Conservation (phyloP, 2,888 invertebrate genomes). For the Megalurothrips usitatus region DNA sequence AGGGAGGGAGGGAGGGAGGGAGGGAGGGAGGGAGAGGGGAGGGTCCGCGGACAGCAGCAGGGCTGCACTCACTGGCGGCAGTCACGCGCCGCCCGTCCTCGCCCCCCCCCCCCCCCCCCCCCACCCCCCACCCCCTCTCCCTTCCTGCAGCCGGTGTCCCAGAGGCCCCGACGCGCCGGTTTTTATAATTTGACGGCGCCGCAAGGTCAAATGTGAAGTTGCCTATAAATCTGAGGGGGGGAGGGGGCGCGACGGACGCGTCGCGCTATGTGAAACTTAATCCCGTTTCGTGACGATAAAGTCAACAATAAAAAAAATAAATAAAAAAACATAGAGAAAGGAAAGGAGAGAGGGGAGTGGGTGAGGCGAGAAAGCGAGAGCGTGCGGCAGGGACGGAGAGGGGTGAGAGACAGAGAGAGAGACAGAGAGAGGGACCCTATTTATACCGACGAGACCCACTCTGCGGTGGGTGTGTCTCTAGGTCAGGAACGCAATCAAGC, state of each 20-base stretch:
- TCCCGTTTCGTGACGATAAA: conserved; percentile 15
- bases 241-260: not conserved
- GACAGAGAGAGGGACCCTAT: not conserved
- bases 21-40: too few species aligned
- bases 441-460: not conserved
- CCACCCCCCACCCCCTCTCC: too few species aligned
- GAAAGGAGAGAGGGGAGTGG: not conserved
- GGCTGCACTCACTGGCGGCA: too few species aligned
- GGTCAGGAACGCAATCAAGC: not conserved
- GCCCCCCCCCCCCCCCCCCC: too few species aligned
- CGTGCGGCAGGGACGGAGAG: not conserved
- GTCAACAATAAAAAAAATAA: conserved; percentile 5
- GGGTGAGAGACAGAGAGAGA: not conserved
- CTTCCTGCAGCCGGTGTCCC: too few species aligned
- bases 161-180: not conserved
- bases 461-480: not conserved
- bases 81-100: too few species aligned
- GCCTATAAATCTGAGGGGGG: not conserved
- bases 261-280: not conserved
- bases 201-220: conserved; percentile 5
- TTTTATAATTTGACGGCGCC: not conserved
- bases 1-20: too few species aligned
- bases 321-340: not conserved
- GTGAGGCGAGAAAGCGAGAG: not conserved
- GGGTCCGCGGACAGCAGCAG: too few species aligned